Evolutionary conservation across 1,140 invertebrate species (phyloP), one percentile per base, ranked within the genome.

Genomic region (Camponotus floridanus): DNA sequence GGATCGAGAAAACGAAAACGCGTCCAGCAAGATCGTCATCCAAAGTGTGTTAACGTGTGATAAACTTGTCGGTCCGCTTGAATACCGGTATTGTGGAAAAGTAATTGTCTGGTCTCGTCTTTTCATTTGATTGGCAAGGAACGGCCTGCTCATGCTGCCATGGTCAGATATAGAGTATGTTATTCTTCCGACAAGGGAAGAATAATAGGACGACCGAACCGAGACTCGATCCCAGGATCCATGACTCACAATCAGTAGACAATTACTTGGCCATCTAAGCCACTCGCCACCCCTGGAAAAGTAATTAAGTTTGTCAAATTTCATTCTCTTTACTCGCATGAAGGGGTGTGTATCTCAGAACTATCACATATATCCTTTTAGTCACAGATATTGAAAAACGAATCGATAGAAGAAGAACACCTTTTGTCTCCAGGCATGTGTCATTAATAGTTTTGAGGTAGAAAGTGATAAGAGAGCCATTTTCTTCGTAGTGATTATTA

Each of bases 301-400:
- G 74, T 83, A 83, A 83, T 83, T 71, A 71, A 62, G 39, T 83
- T 83, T n/a, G 7, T 15, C 70, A 36, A 83, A 70, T 61, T 61
- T 76, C 70, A 31, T 73, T 74, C 57, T 74, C 70, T 33, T 5
- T 51, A 65, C 9, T 51, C 13, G 9, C 42, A 1, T 45, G 9
- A 11, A 31, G 3, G 9, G 21, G 42, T 36, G 31, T 8, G 33
- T 21, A 55, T n/a, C 9, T 45, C 7, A 31, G 55, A 65, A 65
- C 15, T 61, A 71, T 71, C 76, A 13, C 26, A 26, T 26, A 26
- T 26, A 31, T 39, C 31, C 31, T 9, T 36, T 18, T 21, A 62
- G n/a, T 31, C 26, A 18, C 13, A 31, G 7, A 15, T 59, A 11
- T 13, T 55, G 65, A 18, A 33, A 42, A 21, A 74, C 31, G 21